Evolutionary conservation across 2,888 invertebrate species (phyloP).

Genomic region (Apamea anceps): DNA sequence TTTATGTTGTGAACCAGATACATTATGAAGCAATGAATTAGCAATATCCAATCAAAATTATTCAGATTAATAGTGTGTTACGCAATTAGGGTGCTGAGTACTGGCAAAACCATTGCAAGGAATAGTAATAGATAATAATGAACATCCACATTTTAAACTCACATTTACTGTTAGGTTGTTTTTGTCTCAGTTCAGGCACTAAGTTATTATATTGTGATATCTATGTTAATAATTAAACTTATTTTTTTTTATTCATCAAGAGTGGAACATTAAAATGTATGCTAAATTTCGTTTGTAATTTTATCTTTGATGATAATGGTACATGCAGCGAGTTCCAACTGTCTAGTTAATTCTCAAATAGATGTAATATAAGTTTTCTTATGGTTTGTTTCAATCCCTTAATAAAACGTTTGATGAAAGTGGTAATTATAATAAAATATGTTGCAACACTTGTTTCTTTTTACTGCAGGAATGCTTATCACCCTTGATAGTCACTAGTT

Average conservation of each 20-base stretch:
- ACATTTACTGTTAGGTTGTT: conserved; percentile 48
- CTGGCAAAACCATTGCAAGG: conserved; percentile 16
- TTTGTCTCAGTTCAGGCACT: conserved; percentile 59
- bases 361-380: conserved; percentile 73
- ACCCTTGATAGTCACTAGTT: not conserved
- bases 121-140: conserved; percentile 33
- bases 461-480: conserved; percentile 12
- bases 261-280: conserved; percentile 59
- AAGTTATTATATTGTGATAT: conserved; percentile 71
- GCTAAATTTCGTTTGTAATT: conserved; percentile 61
- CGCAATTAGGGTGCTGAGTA: conserved; percentile 10
- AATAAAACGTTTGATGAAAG: conserved; percentile 80
- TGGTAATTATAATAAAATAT: conserved; percentile 85
- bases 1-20: too few relatives aligned
- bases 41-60: too few relatives aligned
- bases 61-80: too few relatives aligned
- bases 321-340: conserved; percentile 68
- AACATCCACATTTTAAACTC: conserved; percentile 33
- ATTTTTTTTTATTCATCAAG: conserved; percentile 50
- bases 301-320: conserved; percentile 54
- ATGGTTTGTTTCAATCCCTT: conserved; percentile 80
- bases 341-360: conserved; percentile 75
- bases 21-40: too few relatives aligned
- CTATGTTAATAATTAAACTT: conserved; percentile 64
- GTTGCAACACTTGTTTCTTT: conserved; percentile 77